Base-by-base conservation (phyloP, 2,113 vertebrate genomes). In the Hipposideros armiger region DNA sequence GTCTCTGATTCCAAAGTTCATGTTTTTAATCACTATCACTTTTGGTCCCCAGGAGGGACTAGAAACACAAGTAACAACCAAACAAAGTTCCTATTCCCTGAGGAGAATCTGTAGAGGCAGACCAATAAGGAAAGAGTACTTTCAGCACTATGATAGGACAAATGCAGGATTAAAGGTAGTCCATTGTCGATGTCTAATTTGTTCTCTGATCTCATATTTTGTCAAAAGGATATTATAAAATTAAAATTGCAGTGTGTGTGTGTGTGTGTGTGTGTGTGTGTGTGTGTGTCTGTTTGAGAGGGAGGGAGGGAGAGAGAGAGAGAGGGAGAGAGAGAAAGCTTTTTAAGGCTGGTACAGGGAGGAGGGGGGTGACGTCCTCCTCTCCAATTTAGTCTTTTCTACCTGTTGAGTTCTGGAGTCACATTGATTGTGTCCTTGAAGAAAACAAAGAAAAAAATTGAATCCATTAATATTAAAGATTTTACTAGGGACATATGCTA, bases 401-500 rank as follows among this genome's bases (percentile, higher is more conserved):
- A 40, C 5, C 24, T 30, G 47, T 76, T 72, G 77, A 77, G 42
- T 78, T 87, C 45, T 73, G 19, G 50, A 90, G 22, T 58, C n/a
- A 85, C 42, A 96, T 6, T 11, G 0, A 13, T 66, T 93, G 11
- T 85, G 66, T 87, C 95, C 87, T 94, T 97, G 96, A 92, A 95
- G 90, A 85, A 90, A 96, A 88, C 40, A 86, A 87, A 85, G 77
- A 50, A 11, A 64, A 62, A 32, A 93, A 84, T 3, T 72, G 24
- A 76, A 89, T 83, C 47, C 58, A 94, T 87, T 96, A 92, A 82
- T 96, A 95, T 70, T 91, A 86, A 94, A 76, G 36, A 20, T 81
- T 96, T 78, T 97, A 94, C 24, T 62, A n/a, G 26, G 60, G 45
- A 93, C 91, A 97, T 97, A 96, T 94, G 97, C 83, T 96, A 69